Evolutionary conservation across 2,888 invertebrate species (phyloP), one percentile per base, ranked within the genome.

Genomic region (Norana najaformis): DNA sequence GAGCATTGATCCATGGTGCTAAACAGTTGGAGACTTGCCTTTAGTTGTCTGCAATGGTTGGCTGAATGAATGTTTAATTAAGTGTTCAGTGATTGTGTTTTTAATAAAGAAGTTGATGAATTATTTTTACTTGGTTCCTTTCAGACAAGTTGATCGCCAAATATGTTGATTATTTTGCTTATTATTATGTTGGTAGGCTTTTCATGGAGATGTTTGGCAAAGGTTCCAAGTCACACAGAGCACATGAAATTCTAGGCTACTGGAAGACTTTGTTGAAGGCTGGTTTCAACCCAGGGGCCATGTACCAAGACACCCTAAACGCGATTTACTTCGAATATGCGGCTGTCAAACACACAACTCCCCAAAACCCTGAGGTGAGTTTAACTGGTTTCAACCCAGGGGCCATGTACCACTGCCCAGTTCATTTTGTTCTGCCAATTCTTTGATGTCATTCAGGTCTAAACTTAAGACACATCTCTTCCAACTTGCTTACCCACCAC

Each of bases 241-340:
- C 82, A 14, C 69, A 89, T 13, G 92, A 92, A 47, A 89, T 92
- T 36, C 85, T 91, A 53, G 89, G 90, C 38, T 91, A 90, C 88
- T 92, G 91, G 91, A 38, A 88, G 39, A 85, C 83, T 35, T 88
- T 92, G 23, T 20, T 38, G 47, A 53, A 47, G 23, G 90, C 90
- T 5, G 91, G 91, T 69, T 91, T 90, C 89, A 91, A 92, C 89
- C 91, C 93, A 2, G 91, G 92, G 6, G 90, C 91, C 37, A 91
- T 91, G 35, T 93, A 93, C 91, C 89, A 90, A 85, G 89, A 92
- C 20, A 91, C 93, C 82, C 91, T 94, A 83, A 90, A 91, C 18
- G 91, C 2, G 23, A 85, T 85, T 16, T 85, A 85, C 34, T 35
- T 20, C 14, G 85, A 85, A 36, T 85, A 85, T 85, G 23, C 18